phyloP scores from a whole-genome alignment of 2,888 invertebrate genomes.

The Ochropacha duplaris region DNA sequence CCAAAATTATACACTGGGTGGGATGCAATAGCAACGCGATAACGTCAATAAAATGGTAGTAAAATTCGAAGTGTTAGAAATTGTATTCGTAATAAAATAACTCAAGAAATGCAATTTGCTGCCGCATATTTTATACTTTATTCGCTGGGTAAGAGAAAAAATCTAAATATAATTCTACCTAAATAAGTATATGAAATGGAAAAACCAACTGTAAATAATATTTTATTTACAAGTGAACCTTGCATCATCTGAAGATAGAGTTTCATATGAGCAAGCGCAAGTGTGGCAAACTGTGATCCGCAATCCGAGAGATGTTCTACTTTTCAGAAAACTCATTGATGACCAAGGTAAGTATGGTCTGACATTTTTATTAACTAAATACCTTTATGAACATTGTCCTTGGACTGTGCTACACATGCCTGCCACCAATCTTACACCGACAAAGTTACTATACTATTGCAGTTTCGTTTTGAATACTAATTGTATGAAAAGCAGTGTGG shows the following conservation, averaged over 20 bases:
- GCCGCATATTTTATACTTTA: neutral
- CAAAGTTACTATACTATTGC: too few relatives aligned
- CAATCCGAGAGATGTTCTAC: slow-evolving; percentile 23
- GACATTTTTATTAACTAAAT: too few relatives aligned
- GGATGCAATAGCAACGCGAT: slow-evolving; percentile 1
- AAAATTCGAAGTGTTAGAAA: neutral
- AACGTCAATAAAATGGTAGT: slow-evolving; percentile 15
- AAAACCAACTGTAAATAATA: neutral
- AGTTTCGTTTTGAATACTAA: too few relatives aligned
- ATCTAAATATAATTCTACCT: too few relatives aligned
- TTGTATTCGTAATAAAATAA: neutral
- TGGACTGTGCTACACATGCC: too few relatives aligned
- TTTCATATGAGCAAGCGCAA: slow-evolving; percentile 40
- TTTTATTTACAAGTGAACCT: neutral
- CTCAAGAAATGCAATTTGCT: neutral
- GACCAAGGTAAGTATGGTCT: slow-evolving; percentile 27
- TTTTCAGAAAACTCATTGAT: slow-evolving; percentile 35
- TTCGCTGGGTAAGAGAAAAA: slow-evolving; percentile 2
- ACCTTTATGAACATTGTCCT: too few relatives aligned
- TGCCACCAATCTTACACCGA: too few relatives aligned
- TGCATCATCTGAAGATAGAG: slow-evolving; percentile 1
- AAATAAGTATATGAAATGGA: neutral
- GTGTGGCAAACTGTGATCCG: slow-evolving; percentile 39
- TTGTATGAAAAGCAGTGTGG: too few relatives aligned
- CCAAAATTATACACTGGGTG: slow-evolving; percentile 7